phyloP scores from a whole-genome alignment of 2,888 invertebrate species.

The Aelia acuminata region DNA sequence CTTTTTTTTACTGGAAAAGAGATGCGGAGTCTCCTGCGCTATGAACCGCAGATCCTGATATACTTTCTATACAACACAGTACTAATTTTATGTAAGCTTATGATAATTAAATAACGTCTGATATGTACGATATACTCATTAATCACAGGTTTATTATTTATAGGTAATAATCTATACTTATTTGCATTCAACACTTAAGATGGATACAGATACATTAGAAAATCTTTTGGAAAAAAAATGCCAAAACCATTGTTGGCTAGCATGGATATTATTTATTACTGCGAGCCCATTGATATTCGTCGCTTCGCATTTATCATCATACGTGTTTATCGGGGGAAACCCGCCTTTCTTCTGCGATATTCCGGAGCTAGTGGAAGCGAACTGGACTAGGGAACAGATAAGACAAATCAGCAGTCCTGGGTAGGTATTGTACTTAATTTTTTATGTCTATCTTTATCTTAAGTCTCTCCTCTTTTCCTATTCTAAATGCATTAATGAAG shows the following conservation, averaged over 20 bases:
- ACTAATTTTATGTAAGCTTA: no score
- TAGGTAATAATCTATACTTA: no score
- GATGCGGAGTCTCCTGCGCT: no score
- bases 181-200: neutral
- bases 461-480: neutral
- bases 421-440: constrained; percentile 63
- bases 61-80: no score
- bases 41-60: no score
- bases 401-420: constrained; percentile 69
- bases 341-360: constrained; percentile 72
- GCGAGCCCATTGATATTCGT: constrained; percentile 61
- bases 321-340: constrained; percentile 68
- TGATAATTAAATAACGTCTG: no score
- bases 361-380: constrained; percentile 69
- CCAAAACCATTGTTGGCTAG: constrained; percentile 62
- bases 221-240: constrained; percentile 56
- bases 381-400: constrained; percentile 72
- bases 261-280: constrained; percentile 60
- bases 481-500: neutral
- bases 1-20: no score
- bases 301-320: constrained; percentile 71
- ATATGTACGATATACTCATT: no score
- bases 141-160: no score
- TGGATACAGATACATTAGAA: constrained; percentile 57
- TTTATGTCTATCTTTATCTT: neutral